Evolutionary conservation across 1,140 invertebrate genomes (phyloP).

Genomic region (Pristionchus pacificus): DNA sequence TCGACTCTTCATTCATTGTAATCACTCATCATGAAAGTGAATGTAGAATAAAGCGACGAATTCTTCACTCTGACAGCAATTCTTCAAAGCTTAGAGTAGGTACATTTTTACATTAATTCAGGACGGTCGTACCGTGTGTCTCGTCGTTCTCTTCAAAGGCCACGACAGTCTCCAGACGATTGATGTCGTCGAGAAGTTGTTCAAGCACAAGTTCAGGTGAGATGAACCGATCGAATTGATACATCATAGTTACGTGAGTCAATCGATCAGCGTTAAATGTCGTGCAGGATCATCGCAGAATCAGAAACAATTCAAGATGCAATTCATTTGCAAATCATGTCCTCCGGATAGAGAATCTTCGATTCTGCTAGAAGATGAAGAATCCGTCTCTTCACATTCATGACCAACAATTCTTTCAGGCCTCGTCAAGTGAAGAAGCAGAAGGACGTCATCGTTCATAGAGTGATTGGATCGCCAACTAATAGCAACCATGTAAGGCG

Average conservation of each 20-base stretch:
- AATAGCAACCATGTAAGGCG: constrained; percentile 20
- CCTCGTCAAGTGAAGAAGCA: constrained; percentile 73
- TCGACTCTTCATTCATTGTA: too few relatives aligned
- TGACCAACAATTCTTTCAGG: constrained; percentile 77
- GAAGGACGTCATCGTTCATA: constrained; percentile 68
- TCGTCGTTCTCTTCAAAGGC: constrained; percentile 38
- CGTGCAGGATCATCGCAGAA: too few relatives aligned
- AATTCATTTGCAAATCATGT: too few relatives aligned
- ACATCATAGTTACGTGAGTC: not conserved
- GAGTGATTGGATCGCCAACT: constrained; percentile 73
- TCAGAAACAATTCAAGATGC: too few relatives aligned
- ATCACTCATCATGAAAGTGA: too few relatives aligned
- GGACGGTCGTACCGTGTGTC: constrained; percentile 40
- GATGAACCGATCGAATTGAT: constrained; percentile 8
- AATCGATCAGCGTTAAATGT: not conserved
- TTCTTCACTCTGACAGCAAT: too few relatives aligned
- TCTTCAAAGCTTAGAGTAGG: too few relatives aligned
- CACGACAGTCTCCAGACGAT: constrained; percentile 41
- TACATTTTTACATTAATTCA: too few relatives aligned
- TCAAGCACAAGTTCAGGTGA: constrained; percentile 56
- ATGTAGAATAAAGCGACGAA: too few relatives aligned
- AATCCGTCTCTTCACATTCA: constrained; percentile 63
- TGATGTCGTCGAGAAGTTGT: constrained; percentile 35
- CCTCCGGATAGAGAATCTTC: not conserved
- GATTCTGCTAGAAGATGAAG: not conserved